Evolutionary conservation across 2,888 invertebrate genomes (phyloP), one percentile per base, ranked within the genome.

Genomic region (Cephus sareptanus): DNA sequence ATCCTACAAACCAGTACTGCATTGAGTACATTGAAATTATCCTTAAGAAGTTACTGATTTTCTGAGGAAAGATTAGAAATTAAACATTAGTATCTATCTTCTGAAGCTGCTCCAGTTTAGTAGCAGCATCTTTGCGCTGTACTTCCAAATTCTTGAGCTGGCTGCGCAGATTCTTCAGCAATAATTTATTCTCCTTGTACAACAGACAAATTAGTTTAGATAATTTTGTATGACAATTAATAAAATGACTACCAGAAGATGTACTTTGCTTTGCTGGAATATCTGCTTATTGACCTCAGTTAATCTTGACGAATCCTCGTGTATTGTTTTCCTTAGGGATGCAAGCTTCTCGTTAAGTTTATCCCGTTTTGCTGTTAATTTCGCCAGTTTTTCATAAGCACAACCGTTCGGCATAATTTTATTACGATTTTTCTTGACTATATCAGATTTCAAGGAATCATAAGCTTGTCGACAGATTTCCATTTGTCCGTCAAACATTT

Each of bases 401-500:
- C 11, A 33, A 71, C 11, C 23, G 23, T 40, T 23, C 1, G 4
- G 31, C 31, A 56, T 73, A 37, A 69, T 76, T 69, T 75, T 35
- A 68, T 76, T 68, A 69, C 40, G 33, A 76, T 76, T 33, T 35
- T 76, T 78, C 56, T 40, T 37, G 31, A 23, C 2, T 23, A 9
- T 6, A 40, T 40, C 23, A 23, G 23, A 6, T 15, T 40, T 40
- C 6, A 40, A 40, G 40, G 40, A 6, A 40, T 23, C 9, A 23
- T 40, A 40, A 23, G 40, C 40, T 23, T 23, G 40, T 15, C 75
- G 82, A 69, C 84, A 70, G n/a, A 79, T 33, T 40, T 81, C 75
- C 15, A 87, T 79, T 73, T 83, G 76, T 34, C 33, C 75, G 1
- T 75, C 9, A 0, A 81, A 13, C n/a, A 75, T 9, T n/a, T 78